These are phyloP conservation scores for Agrilus planipennis DNA, from an alignment of 1,140 invertebrate genomes.

Conservation along the genomic window DNA sequence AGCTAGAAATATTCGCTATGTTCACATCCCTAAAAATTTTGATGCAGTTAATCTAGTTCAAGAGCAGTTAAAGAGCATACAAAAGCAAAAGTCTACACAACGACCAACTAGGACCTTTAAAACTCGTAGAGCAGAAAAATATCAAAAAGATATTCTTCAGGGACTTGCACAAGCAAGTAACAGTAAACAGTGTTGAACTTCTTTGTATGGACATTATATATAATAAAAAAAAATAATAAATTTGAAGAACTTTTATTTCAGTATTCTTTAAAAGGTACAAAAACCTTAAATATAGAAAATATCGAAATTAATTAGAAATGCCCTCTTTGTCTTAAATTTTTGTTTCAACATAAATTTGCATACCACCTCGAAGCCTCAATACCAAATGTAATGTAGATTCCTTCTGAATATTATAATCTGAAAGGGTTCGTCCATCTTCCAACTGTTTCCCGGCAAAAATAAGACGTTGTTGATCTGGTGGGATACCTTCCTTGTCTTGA, in stretches of 20 bases:
- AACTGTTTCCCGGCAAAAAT: slow-evolving; percentile 58
- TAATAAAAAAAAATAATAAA: background rate
- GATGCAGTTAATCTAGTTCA: slow-evolving; percentile 13
- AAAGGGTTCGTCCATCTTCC: slow-evolving; percentile 49
- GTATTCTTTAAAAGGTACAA: background rate
- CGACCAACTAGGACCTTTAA: slow-evolving; percentile 15
- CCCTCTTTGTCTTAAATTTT: background rate
- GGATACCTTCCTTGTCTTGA: slow-evolving; percentile 58
- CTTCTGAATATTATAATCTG: slow-evolving; percentile 61
- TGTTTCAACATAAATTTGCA: slow-evolving; percentile 24
- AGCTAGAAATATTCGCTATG: slow-evolving; percentile 22
- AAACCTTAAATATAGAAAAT: background rate
- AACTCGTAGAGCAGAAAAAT: slow-evolving; percentile 14
- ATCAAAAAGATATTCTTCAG: slow-evolving; percentile 16
- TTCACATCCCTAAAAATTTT: slow-evolving; percentile 24
- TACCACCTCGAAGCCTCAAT: slow-evolving; percentile 44
- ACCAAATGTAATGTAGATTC: slow-evolving; percentile 61
- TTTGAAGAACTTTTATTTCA: background rate
- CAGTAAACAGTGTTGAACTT: background rate
- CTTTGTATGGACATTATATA: background rate
- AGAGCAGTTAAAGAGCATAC: slow-evolving; percentile 13
- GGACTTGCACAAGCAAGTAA: background rate
- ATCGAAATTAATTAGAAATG: background rate
- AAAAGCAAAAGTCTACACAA: background rate
- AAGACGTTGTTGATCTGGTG: slow-evolving; percentile 50